A percentile compares a stretch with the other conserved stretches of the same genome.
These are phyloP conservation scores for Lacerta agilis DNA, from an alignment of 2,797 vertebrate species.

Conservation along the genomic window DNA sequence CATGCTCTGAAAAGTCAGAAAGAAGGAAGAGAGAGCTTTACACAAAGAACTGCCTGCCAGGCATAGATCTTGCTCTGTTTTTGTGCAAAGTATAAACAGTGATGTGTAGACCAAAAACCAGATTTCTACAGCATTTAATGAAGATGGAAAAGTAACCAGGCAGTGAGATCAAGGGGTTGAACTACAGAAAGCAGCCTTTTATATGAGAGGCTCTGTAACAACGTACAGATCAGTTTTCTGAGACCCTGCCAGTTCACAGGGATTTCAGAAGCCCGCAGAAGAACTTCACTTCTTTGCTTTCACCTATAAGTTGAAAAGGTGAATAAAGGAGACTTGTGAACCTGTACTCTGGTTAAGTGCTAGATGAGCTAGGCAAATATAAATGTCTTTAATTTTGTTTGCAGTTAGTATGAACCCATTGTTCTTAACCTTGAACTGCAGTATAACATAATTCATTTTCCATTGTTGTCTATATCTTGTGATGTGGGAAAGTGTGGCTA, in stretches of 20 bases:
- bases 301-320: neutral
- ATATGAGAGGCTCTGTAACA: neutral
- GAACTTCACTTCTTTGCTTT: neutral
- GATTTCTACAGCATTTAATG: conserved; percentile 74
- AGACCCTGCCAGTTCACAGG: conserved; percentile 28
- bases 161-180: conserved; percentile 44
- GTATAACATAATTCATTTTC: neutral
- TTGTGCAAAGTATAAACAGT: conserved; percentile 71
- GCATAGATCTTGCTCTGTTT: conserved; percentile 71
- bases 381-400: neutral
- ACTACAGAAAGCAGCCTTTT: conserved; percentile 8
- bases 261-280: neutral
- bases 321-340: neutral
- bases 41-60: conserved; percentile 74
- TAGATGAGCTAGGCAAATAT: conserved; percentile 22
- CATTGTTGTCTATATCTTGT: neutral
- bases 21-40: conserved; percentile 71
- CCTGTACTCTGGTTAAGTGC: neutral
- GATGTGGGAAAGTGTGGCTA: neutral
- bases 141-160: conserved; percentile 63
- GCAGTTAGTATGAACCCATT: neutral
- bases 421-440: conserved; percentile 7
- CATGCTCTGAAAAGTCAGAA: conserved; percentile 86
- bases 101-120: conserved; percentile 74
- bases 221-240: conserved; percentile 1